A percentile compares a stretch with the other conserved stretches of the same genome.
phyloP scores from a whole-genome alignment of 1,140 invertebrate species.

The Scaptomyza montana region DNA sequence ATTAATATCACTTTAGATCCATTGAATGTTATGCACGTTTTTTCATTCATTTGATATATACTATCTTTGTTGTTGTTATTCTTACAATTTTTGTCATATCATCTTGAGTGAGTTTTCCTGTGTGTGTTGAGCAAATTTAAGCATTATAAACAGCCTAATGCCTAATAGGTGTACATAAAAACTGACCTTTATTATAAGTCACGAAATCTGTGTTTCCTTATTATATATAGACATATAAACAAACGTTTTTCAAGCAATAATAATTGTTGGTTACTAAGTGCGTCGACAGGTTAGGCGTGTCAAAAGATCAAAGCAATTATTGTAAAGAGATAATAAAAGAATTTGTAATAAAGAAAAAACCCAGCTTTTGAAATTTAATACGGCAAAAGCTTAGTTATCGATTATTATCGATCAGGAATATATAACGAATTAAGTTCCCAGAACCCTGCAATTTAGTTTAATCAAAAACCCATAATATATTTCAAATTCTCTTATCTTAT shows the following conservation, averaged over 20 bases:
- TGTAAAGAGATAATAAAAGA: no score
- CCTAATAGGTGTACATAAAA: constrained; percentile 13
- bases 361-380: no score
- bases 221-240: constrained; percentile 8
- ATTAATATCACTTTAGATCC: constrained; percentile 70
- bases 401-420: no score
- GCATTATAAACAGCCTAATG: constrained; percentile 3
- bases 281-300: constrained; percentile 17
- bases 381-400: no score
- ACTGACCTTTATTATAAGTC: constrained; percentile 33
- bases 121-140: constrained; percentile 13
- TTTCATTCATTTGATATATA: constrained; percentile 42
- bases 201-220: constrained; percentile 34
- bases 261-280: neutral
- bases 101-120: constrained; percentile 44
- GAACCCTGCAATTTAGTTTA: no score
- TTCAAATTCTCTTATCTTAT: no score
- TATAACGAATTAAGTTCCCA: no score
- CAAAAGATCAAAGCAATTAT: constrained; percentile 19
- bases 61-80: constrained; percentile 23
- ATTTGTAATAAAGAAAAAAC: no score
- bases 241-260: no score
- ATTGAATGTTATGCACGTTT: constrained; percentile 63
- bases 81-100: constrained; percentile 4
- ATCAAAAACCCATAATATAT: no score